A percentile compares a stretch with the other conserved stretches of the same genome.
Evolutionary conservation across 2,888 invertebrate genomes (phyloP).

Genomic region (Dendrolimus houi): DNA sequence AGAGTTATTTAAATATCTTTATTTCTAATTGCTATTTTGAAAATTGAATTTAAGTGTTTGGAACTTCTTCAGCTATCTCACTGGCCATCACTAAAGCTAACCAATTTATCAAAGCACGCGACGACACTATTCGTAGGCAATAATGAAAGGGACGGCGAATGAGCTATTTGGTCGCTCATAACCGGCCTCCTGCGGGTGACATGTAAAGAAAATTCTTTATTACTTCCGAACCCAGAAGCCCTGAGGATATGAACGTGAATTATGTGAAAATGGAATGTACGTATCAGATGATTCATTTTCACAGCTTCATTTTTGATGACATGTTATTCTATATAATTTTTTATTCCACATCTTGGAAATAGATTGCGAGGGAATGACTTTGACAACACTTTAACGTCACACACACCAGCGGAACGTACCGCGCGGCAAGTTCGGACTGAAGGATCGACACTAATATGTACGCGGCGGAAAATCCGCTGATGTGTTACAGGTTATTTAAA

Average conservation of each 20-base stretch:
- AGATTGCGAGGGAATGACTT: too few relatives aligned
- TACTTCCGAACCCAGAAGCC: conserved; percentile 8
- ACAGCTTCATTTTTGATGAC: not conserved
- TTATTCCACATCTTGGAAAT: too few relatives aligned
- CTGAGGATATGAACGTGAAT: not conserved
- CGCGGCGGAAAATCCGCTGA: too few relatives aligned
- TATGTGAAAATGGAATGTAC: not conserved
- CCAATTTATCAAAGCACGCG: not conserved
- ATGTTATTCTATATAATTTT: not conserved
- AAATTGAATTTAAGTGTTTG: too few relatives aligned
- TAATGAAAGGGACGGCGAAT: conserved; percentile 15
- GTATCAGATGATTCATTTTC: not conserved
- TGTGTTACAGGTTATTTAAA: too few relatives aligned
- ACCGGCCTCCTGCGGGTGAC: conserved; percentile 17
- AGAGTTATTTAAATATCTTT: too few relatives aligned
- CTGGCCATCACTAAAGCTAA: not conserved
- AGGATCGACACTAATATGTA: too few relatives aligned
- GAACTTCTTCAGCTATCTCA: not conserved
- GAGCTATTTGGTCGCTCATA: conserved; percentile 11
- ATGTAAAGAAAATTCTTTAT: conserved; percentile 20
- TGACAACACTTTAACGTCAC: too few relatives aligned
- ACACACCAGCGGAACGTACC: too few relatives aligned
- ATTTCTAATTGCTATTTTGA: too few relatives aligned
- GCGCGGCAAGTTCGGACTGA: too few relatives aligned
- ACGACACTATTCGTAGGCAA: conserved; percentile 4